Evolutionary conservation across 2,113 vertebrate species (phyloP).

Genomic region (Muntiacus muntjak): DNA sequence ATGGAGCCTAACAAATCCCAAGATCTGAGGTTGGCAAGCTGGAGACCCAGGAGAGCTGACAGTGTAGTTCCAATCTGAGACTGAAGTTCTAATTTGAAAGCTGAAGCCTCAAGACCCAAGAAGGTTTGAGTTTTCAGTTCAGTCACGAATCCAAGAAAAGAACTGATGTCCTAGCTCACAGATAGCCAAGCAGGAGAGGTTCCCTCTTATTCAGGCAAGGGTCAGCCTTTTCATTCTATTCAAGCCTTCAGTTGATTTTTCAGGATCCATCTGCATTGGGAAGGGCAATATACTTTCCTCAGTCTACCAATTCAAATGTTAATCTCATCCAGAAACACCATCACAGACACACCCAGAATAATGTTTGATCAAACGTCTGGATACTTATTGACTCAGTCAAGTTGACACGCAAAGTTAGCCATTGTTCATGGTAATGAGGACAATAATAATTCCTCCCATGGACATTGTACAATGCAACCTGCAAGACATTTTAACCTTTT

Average conservation of each 20-base stretch:
- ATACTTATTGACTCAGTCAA: neutral
- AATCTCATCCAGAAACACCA: neutral
- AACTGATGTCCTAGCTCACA: neutral
- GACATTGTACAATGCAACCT: neutral
- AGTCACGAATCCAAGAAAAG: neutral
- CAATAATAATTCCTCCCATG: neutral
- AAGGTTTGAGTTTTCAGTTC: neutral
- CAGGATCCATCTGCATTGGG: too few relatives aligned
- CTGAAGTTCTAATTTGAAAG: neutral
- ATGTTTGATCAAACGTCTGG: neutral
- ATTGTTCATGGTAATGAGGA: neutral
- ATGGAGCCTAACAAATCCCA: neutral
- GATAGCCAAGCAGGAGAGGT: neutral
- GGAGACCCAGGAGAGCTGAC: neutral
- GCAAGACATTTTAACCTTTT: neutral
- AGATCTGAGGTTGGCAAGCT: neutral
- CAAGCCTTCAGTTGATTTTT: neutral
- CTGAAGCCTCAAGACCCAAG: neutral
- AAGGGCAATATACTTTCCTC: neutral
- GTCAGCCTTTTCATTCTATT: neutral
- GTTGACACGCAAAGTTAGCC: neutral
- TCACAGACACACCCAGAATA: neutral
- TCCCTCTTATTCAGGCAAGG: neutral
- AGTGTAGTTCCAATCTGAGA: neutral
- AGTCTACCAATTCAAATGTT: neutral